Evolutionary conservation across 2,888 invertebrate genomes (phyloP).

Genomic region (Clostera curtula): DNA sequence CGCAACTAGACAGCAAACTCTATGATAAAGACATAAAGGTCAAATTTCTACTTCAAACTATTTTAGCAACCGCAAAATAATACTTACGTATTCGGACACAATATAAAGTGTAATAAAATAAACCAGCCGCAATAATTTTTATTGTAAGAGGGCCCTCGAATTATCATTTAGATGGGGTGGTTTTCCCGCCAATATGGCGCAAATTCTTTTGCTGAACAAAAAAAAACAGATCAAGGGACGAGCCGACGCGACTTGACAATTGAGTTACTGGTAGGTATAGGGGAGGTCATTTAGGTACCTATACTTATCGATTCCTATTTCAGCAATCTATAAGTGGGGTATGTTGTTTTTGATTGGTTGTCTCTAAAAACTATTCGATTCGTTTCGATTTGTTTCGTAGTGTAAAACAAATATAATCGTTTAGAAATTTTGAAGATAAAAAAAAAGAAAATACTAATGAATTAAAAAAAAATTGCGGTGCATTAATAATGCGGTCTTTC

Average conservation of each 20-base stretch:
- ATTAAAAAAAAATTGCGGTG: too few relatives aligned
- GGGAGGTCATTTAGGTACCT: too few relatives aligned
- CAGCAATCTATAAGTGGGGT: too few relatives aligned
- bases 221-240: conserved; percentile 49
- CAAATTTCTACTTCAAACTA: conserved; percentile 20
- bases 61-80: conserved; percentile 19
- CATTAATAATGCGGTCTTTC: too few relatives aligned
- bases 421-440: too few relatives aligned
- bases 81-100: conserved; percentile 54
- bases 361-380: too few relatives aligned
- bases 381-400: too few relatives aligned
- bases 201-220: conserved; percentile 42
- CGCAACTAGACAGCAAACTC: conserved; percentile 11
- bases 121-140: conserved; percentile 72
- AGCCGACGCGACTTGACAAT: conserved; percentile 46
- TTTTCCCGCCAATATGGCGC: conserved; percentile 65
- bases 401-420: too few relatives aligned
- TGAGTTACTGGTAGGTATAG: conserved; percentile 52
- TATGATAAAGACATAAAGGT: conserved; percentile 11
- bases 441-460: too few relatives aligned
- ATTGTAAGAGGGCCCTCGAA: conserved; percentile 67
- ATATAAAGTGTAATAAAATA: conserved; percentile 72
- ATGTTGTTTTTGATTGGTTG: conserved; percentile 6
- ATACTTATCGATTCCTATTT: too few relatives aligned
- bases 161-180: conserved; percentile 73